A percentile compares a stretch with the other conserved stretches of the same genome.
Evolutionary conservation across 2,797 vertebrate species (phyloP).

Genomic region (Muscicapa comitata): DNA sequence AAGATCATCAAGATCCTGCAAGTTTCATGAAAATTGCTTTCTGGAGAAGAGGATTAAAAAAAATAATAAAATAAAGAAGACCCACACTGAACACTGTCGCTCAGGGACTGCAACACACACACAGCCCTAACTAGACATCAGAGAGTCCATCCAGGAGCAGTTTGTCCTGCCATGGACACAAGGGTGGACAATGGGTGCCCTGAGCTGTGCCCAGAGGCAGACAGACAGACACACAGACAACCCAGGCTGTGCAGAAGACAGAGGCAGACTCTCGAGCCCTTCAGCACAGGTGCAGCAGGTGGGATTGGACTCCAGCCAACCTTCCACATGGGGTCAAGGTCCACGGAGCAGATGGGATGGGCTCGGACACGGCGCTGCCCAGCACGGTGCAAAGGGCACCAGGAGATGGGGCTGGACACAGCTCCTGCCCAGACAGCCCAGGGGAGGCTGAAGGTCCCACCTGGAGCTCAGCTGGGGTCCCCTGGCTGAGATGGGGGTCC

Average conservation of each 20-base stretch:
- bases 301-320: neutral
- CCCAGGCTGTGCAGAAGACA: neutral
- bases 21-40: neutral
- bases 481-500: neutral
- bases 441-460: neutral
- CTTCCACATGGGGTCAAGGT: neutral
- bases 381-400: neutral
- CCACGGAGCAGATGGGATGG: neutral
- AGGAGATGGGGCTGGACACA: neutral
- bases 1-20: neutral
- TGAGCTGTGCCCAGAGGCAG: neutral
- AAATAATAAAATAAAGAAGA: neutral
- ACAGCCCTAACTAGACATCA: neutral
- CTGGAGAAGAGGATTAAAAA: neutral
- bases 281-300: neutral
- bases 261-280: neutral
- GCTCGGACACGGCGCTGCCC: neutral
- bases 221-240: fast-evolving
- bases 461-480: neutral
- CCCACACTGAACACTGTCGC: neutral
- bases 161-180: neutral
- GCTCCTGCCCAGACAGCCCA: neutral
- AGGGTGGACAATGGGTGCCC: neutral
- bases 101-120: neutral
- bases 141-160: neutral